Evolutionary conservation across 35 echinoderm and acorn worm genomes (phyloP), one percentile per base, ranked within the genome.

Genomic region (Lytechinus pictus): DNA sequence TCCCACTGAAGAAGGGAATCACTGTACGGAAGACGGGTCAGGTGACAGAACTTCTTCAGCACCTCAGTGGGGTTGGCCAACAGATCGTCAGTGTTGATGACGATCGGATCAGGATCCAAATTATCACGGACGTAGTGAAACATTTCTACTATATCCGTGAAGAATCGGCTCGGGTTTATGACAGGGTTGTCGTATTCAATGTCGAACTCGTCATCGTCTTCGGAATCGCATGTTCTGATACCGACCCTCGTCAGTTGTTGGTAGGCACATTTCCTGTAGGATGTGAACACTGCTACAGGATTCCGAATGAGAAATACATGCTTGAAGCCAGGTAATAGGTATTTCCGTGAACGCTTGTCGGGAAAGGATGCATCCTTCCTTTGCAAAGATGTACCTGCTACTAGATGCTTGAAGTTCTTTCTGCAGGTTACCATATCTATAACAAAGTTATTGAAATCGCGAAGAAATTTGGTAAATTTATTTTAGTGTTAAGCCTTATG

Each of bases 41-140:
- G 52, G 4, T 96, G n/a, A 51, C 95, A 97, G 88, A 94, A 97
- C 27, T 57, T 13, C 12, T 61, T 86, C 11, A 97, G 33, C 27
- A 96, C 54, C 2, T 72, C 66, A n/a, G 33, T 91, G 3, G 97
- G 97, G 86, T 97, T 95, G 56, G 33, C 54, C 9, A 96, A 21
- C 5, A 97, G 92, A 52, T 97, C 97, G 53, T 95, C 97, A 3
- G 95, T n/a, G 72, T 96, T 95, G 14, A 97, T 97, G 28, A 97
- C 61, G 8, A 96, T 54, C 7, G 97, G 97, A 3, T 93, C 52
- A 5, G 95, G 95, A 54, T 94, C 97, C 7, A 96, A 9, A 27
- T 94, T 96, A 12, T 54, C 44, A 27, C 87, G 66, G 33, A 96
- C 86, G 86, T 96, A 94, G 53, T 94, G 29, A 9, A n/a, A 89